Base-by-base conservation (phyloP, 1,140 invertebrate species). In the Olivierus martensii region DNA sequence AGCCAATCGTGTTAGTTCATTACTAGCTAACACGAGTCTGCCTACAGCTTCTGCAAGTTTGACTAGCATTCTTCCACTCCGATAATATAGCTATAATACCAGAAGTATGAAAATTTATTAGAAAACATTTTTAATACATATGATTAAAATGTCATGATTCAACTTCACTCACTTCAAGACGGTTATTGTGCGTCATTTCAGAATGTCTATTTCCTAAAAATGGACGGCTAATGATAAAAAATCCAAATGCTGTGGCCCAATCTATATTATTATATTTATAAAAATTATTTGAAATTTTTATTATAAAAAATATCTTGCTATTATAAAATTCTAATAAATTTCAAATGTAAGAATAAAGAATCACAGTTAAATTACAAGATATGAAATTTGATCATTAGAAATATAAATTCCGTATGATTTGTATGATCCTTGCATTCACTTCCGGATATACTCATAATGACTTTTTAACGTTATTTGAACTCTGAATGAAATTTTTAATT, bases 11-110 rank as follows among this genome's bases (percentile, higher is more conserved):
- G 90, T 94, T 71, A 98, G 75, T 69, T 99, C 94, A 57, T 92
- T 74, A 3, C 93, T 91, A 22, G 93, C 91, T 44, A 97, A 68
- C 6, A 97, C 87, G 19, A 98, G 72, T 41, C 93, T 77, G 7
- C 93, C 94, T 61, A 98, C 91, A 28, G 93, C 92, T 73, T 97
- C 91, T 1, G 93, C 93, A 70, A 98, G 76, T 67, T 95, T 93
- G 3, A 98, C 80, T 63, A 98, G 73, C 93, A 98, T 98, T 14
- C 93, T 75, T 0, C 94, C 94, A 71, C 87, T 91, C 12, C 87
- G 92, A 68, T 98, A 98, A 65, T 99, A 98, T 62, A 85, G 78
- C 71, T 83, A 69, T 19, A 75, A 77, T 46, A 46, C 11, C 46
- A 55, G 14, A 11, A 46, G 42, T 43, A 11, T 2, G 38, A 51